phyloP scores from a whole-genome alignment of 2,888 invertebrate genomes.

The Drosophila histrio region DNA sequence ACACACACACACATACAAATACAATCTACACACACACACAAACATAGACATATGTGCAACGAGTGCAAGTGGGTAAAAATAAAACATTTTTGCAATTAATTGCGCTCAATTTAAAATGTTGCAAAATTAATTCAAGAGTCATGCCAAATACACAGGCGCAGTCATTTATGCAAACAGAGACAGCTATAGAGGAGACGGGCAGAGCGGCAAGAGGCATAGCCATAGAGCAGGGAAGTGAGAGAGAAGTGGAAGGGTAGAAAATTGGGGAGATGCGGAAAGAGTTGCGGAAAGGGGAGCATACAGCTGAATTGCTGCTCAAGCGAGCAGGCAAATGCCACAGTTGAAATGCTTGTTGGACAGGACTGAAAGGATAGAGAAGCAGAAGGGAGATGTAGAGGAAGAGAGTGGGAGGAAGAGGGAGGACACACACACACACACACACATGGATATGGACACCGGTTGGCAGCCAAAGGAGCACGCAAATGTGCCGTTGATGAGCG shows the following conservation, averaged over 20 bases:
- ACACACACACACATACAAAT: conserved; percentile 6
- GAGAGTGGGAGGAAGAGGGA: neutral
- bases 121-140: conserved; percentile 83
- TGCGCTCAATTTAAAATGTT: conserved; percentile 84
- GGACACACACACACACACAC: neutral
- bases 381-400: neutral
- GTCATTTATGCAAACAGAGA: conserved; percentile 72
- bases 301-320: conserved; percentile 66
- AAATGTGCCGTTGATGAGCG: conserved; percentile 76
- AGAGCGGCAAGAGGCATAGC: too few relatives aligned
- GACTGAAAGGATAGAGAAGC: conserved; percentile 30
- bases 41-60: conserved; percentile 33
- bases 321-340: conserved; percentile 67
- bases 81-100: conserved; percentile 82
- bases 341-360: conserved; percentile 66
- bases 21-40: conserved; percentile 15
- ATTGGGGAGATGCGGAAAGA: too few relatives aligned
- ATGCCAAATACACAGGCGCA: conserved; percentile 80
- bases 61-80: conserved; percentile 78
- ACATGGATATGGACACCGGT: conserved; percentile 10
- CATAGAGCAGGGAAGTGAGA: neutral
- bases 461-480: conserved; percentile 33
- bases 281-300: too few relatives aligned
- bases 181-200: conserved; percentile 12
- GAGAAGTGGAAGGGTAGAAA: neutral